Conservation (phyloP, 2,113 vertebrate genomes). For the Chloropsis hardwickii region DNA sequence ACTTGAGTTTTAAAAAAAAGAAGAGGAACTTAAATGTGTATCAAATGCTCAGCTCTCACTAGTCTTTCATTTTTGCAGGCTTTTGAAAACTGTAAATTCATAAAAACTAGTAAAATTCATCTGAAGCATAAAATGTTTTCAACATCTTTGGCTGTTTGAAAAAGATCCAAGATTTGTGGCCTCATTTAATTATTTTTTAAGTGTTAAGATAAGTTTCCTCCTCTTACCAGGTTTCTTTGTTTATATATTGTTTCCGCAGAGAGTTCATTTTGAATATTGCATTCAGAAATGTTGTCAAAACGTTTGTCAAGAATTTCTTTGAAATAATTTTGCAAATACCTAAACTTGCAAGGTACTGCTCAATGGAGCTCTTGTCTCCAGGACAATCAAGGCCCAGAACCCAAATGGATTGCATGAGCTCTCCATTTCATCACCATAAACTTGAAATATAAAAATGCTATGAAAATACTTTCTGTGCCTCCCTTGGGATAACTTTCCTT, state of each 20-base stretch:
- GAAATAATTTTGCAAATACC: background rate
- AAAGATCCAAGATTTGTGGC: background rate
- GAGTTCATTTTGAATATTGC: background rate
- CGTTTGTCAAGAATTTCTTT: conserved; percentile 2
- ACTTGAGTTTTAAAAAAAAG: background rate
- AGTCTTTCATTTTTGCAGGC: background rate
- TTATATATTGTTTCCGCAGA: background rate
- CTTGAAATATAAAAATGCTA: background rate
- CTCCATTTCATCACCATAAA: background rate
- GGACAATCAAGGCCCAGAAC: background rate
- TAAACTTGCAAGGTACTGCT: background rate
- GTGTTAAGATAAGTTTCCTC: background rate
- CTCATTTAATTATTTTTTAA: background rate
- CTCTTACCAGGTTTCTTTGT: background rate
- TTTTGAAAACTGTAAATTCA: background rate
- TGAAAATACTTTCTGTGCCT: background rate
- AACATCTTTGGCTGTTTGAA: background rate
- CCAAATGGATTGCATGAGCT: background rate
- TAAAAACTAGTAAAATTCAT: background rate
- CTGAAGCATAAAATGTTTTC: background rate
- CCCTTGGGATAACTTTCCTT: background rate
- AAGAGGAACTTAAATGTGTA: background rate
- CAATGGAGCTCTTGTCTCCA: background rate
- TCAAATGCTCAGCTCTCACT: background rate
- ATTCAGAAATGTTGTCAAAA: conserved; percentile 26